A percentile compares a stretch with the other conserved stretches of the same genome.
phyloP scores from a whole-genome alignment of 2,888 invertebrate genomes.

The Trichopria drosophilae region DNA sequence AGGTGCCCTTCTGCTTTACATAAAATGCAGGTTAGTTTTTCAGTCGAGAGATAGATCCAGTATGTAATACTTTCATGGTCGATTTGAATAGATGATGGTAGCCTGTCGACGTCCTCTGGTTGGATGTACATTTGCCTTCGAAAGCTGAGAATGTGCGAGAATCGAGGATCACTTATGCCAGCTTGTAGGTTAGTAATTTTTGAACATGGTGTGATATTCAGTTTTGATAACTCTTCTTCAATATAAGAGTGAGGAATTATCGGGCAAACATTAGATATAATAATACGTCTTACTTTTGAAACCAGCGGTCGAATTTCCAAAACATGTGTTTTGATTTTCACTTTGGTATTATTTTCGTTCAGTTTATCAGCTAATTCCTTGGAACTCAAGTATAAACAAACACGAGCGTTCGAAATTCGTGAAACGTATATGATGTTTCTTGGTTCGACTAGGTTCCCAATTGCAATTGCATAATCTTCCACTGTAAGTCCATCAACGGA shows the following conservation, averaged over 20 bases:
- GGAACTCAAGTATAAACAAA: slow-evolving; percentile 20
- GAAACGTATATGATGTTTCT: slow-evolving; percentile 13
- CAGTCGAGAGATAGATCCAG: too few relatives aligned
- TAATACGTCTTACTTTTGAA: slow-evolving; percentile 20
- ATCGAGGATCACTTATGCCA: slow-evolving; percentile 26
- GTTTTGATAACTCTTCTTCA: slow-evolving; percentile 21
- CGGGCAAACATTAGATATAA: slow-evolving; percentile 34
- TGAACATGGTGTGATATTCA: slow-evolving; percentile 26
- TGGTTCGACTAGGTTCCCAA: slow-evolving; percentile 4
- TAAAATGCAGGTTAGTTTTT: too few relatives aligned
- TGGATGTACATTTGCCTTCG: slow-evolving; percentile 30
- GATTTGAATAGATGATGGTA: too few relatives aligned
- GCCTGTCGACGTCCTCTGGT: slow-evolving; percentile 26
- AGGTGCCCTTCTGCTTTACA: too few relatives aligned
- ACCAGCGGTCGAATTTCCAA: slow-evolving; percentile 27
- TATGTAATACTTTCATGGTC: too few relatives aligned
- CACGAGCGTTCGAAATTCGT: slow-evolving; percentile 15
- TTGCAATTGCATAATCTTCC: slow-evolving; percentile 12
- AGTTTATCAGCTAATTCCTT: slow-evolving; percentile 14
- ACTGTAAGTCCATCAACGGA: slow-evolving; percentile 11
- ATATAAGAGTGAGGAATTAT: slow-evolving; percentile 31
- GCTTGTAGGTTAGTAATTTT: slow-evolving; percentile 30
- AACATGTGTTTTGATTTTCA: slow-evolving; percentile 9
- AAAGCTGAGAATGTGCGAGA: slow-evolving; percentile 32
- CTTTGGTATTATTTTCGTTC: slow-evolving; percentile 5